phyloP scores from a whole-genome alignment of 2,888 invertebrate genomes.

The Atethmia centrago region DNA sequence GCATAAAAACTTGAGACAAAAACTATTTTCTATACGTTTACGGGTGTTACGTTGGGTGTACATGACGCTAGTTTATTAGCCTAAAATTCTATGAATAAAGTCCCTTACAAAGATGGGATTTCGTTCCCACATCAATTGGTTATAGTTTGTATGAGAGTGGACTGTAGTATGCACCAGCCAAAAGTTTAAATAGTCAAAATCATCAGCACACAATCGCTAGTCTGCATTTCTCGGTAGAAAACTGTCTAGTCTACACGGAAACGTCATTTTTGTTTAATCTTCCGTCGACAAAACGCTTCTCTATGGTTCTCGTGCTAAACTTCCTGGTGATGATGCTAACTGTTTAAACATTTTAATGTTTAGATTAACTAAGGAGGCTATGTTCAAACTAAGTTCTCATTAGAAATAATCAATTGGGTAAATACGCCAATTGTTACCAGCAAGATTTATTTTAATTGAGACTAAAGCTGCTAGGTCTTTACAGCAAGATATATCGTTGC shows the following conservation, averaged over 20 bases:
- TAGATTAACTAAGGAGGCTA: background rate
- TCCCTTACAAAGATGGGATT: background rate
- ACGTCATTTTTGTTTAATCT: too few species aligned
- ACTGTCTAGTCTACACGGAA: too few species aligned
- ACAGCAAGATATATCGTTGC: background rate
- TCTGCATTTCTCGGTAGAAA: too few species aligned
- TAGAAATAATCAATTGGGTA: background rate
- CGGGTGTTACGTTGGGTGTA: slow-evolving; percentile 32
- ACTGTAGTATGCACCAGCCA: background rate
- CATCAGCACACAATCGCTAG: too few species aligned
- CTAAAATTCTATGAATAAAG: background rate
- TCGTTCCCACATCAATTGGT: background rate
- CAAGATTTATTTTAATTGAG: slow-evolving; percentile 17
- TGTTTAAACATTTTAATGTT: background rate
- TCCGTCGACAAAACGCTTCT: too few species aligned
- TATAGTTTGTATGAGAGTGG: background rate
- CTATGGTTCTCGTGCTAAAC: too few species aligned
- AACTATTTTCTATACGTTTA: slow-evolving; percentile 56
- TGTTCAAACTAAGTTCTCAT: background rate
- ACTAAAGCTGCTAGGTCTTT: slow-evolving; percentile 7
- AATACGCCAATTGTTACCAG: background rate
- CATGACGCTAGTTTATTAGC: slow-evolving; percentile 30
- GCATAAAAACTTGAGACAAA: slow-evolving; percentile 64
- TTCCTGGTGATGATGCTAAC: background rate
- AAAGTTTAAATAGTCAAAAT: too few species aligned